Evolutionary conservation across 2,113 vertebrate species (phyloP).

Genomic region (Redunca redunca): DNA sequence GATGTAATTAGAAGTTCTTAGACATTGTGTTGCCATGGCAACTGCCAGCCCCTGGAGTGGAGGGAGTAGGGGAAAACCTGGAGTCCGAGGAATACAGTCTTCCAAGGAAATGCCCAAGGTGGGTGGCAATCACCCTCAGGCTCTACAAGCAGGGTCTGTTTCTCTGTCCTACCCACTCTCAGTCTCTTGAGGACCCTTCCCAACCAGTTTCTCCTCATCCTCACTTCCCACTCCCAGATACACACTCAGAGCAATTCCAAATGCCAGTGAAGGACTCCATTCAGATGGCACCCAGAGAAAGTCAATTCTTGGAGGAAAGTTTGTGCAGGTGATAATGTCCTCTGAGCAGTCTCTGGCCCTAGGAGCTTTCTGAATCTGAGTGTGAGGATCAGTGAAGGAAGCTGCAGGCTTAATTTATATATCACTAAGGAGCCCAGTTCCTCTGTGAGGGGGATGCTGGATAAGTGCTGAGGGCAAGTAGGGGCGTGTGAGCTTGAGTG

Average conservation of each 20-base stretch:
- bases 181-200: not conserved
- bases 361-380: not conserved
- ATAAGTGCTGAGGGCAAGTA: not conserved
- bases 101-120: not conserved
- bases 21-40: constrained; percentile 63
- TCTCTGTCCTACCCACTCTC: not conserved
- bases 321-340: not conserved
- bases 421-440: not conserved
- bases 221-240: not conserved
- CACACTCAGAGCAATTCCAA: not conserved
- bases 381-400: not conserved
- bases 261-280: not conserved
- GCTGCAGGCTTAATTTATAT: not conserved
- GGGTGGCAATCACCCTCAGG: not conserved
- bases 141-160: not conserved
- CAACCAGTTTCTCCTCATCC: not conserved
- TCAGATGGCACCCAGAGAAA: not conserved
- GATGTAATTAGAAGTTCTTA: constrained; percentile 67
- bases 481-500: not conserved
- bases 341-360: not conserved
- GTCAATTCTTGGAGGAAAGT: not conserved
- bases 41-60: constrained; percentile 43
- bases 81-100: not conserved
- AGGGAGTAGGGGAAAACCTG: not conserved
- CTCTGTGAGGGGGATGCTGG: not conserved